These are phyloP conservation scores for Manis pentadactyla DNA, from an alignment of 2,797 vertebrate species.

Conservation along the genomic window DNA sequence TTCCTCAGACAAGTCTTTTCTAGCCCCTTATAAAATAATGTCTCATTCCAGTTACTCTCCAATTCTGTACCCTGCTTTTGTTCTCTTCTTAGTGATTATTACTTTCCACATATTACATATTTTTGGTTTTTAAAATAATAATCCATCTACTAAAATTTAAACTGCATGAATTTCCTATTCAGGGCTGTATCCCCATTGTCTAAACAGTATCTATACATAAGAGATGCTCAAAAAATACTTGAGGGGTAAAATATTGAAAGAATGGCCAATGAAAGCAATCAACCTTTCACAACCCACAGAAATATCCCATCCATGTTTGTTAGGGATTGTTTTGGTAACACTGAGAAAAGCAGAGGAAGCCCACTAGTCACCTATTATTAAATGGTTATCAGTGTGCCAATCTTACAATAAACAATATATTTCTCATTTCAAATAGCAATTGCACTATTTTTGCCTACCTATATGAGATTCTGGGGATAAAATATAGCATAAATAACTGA, in stretches of 20 bases:
- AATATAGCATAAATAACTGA: not conserved
- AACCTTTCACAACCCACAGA: not conserved
- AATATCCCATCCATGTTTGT: not conserved
- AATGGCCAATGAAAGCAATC: not conserved
- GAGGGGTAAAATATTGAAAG: not conserved
- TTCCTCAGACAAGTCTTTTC: not conserved
- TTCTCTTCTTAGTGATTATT: not conserved
- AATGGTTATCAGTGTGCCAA: not conserved
- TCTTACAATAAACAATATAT: not conserved
- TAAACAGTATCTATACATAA: not conserved
- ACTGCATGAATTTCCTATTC: not conserved
- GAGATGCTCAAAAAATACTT: not conserved
- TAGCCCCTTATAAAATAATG: not conserved
- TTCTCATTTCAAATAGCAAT: slow-evolving; percentile 18
- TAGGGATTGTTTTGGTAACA: not conserved
- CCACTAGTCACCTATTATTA: not conserved
- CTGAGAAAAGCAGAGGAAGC: not conserved
- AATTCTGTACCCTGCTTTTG: not conserved
- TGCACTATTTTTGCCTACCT: not conserved
- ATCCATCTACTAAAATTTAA: not conserved
- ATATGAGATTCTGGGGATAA: not conserved
- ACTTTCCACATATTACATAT: not conserved
- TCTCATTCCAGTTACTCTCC: not conserved
- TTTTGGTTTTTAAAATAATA: not conserved
- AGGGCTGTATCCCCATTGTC: not conserved